These are phyloP conservation scores for Sorex maritimensis DNA, from an alignment of 2,797 vertebrate species.

Conservation along the genomic window DNA sequence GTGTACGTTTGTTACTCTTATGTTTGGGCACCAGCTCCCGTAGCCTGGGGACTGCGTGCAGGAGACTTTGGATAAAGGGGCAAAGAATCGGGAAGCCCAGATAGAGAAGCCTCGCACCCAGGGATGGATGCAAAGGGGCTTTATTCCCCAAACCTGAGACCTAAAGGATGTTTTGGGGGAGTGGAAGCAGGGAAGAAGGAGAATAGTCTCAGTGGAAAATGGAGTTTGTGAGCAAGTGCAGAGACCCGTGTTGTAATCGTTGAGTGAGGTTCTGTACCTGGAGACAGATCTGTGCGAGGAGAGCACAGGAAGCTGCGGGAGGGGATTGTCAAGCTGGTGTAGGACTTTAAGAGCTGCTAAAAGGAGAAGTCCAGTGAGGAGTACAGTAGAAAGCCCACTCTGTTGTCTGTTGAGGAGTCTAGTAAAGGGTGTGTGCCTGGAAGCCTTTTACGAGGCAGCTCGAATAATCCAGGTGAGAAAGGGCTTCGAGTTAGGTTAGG, in stretches of 20 bases:
- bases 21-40: not conserved
- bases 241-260: not conserved
- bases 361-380: not conserved
- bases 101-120: not conserved
- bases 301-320: not conserved
- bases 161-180: not conserved
- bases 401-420: not conserved
- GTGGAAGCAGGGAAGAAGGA: not conserved
- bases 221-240: not conserved
- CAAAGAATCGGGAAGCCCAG: not conserved
- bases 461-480: constrained; percentile 22
- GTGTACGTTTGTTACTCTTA: not conserved
- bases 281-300: not conserved
- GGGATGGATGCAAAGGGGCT: constrained; percentile 25
- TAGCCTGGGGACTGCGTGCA: not conserved
- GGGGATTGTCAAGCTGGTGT: not conserved
- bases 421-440: not conserved
- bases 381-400: not conserved
- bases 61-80: not conserved
- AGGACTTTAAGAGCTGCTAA: not conserved
- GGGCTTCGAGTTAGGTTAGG: not conserved
- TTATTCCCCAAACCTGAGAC: not conserved
- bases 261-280: not conserved
- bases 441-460: not conserved
- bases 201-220: not conserved